Evolutionary conservation across 1,140 invertebrate genomes (phyloP), one percentile per base, ranked within the genome.

Genomic region (Drosophila sulfurigaster): DNA sequence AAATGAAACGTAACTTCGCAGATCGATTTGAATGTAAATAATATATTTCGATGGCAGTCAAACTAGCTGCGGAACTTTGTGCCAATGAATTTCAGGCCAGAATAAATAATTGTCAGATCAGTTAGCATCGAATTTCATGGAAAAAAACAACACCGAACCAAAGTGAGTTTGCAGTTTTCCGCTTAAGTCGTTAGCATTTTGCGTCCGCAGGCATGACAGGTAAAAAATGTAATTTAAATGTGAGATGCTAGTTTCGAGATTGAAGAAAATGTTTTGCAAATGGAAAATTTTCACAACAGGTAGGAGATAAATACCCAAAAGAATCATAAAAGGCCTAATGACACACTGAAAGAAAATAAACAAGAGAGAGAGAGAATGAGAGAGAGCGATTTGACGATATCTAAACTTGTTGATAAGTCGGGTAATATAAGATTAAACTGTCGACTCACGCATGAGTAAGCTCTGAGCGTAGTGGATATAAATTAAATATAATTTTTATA

Each of bases 171-270:
- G 63, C 63, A 38, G 32, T 62, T 77, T 82, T 82, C 35, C 28
- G 3, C 25, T n/a, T 32, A 75, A 67, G 45, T 74, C 54, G 43
- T 7, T 74, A 52, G 13, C 5, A 28, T 30, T 56, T 58, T 5
- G 30, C n/a, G 35, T 8, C 15, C 10, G 20, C 38, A 59, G 38
- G 41, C 59, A 49, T 48, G 45, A 20, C 67, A 67, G 68, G 60
- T 80, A 78, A 66, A 77, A 77, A 75, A 73, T 1, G 57, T 54
- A 30, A 28, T 49, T 71, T 57, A 54, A 56, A 57, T 65, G 46
- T 32, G 2, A 30, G 41, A 43, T 43, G 41, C 43, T 38, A 64
- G 57, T 48, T 20, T 56, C 43, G 48, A 64, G 49, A 56, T 20
- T 56, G 10, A 15, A 54, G 71, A 68, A 74, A 54, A 46, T 7